A percentile compares a stretch with the other conserved stretches of the same genome.
Conservation (phyloP, 2,797 vertebrate genomes). For the Malacoctenus gilli region DNA sequence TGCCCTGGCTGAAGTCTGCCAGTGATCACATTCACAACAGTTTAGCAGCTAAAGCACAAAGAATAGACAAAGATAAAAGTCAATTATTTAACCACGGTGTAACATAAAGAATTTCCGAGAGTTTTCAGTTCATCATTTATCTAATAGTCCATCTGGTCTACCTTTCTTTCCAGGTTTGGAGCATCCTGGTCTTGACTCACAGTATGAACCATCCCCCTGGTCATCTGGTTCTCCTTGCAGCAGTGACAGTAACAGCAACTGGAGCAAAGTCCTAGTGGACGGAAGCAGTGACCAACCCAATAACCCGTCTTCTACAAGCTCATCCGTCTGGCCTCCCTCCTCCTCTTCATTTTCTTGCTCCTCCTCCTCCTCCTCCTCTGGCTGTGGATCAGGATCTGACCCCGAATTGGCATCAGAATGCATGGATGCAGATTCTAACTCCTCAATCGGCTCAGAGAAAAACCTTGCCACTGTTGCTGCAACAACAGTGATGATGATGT, state of each 20-base stretch:
- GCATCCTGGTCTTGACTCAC: slow-evolving; percentile 90
- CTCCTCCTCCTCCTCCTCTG: slow-evolving; percentile 76
- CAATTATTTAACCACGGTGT: neutral
- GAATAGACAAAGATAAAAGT: slow-evolving; percentile 4
- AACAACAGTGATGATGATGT: slow-evolving; percentile 75
- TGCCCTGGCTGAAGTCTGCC: slow-evolving; percentile 58
- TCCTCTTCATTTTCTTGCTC: slow-evolving; percentile 78
- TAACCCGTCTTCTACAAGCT: slow-evolving; percentile 69
- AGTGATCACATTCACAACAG: slow-evolving; percentile 48
- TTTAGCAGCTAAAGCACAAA: slow-evolving; percentile 45
- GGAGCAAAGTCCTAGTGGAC: slow-evolving; percentile 93
- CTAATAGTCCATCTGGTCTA: no score
- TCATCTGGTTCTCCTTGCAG: slow-evolving; percentile 91
- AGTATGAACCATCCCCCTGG: slow-evolving; percentile 96
- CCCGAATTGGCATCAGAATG: slow-evolving; percentile 93
- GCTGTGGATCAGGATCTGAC: slow-evolving; percentile 86
- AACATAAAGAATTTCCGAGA: neutral
- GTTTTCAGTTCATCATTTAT: no score
- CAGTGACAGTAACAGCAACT: slow-evolving; percentile 91
- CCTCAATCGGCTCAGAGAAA: slow-evolving; percentile 90
- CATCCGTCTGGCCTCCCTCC: slow-evolving; percentile 76
- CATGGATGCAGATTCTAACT: slow-evolving; percentile 94
- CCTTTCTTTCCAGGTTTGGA: slow-evolving; percentile 94
- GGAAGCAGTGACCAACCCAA: slow-evolving; percentile 75
- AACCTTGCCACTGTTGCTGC: slow-evolving; percentile 81